Base-by-base conservation (phyloP, 1,140 invertebrate genomes). In the Pararge aegeria region DNA sequence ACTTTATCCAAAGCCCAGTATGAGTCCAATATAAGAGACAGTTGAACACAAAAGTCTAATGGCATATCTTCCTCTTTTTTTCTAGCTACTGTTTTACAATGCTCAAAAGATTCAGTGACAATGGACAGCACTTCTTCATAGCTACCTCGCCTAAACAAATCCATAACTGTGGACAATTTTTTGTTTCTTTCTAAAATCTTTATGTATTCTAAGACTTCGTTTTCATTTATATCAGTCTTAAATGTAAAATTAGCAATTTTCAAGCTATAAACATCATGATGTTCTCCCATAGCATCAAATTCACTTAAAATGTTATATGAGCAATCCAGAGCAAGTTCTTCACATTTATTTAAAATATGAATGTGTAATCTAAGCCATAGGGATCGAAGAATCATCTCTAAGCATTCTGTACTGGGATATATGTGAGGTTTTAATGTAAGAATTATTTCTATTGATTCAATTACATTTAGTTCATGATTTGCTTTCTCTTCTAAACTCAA, bases 21-120 rank as follows among this genome's bases (percentile, higher is more conserved):
- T n/a, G 93, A 92, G 61, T 97, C 94, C 51, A 96, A 87, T 46
- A 97, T 88, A 61, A 96, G 81, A 16, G 89, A 89, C 48, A 92
- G 75, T 67, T 92, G 92, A 5, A 90, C 91, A 21, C 89, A 90
- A 82, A 92, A 90, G 61, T 92, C 90, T 68, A 90, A 66, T 55
- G 80, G 80, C 82, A 90, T 89, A 57, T 87, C 85, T 56, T 83
- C 89, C 78, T 83, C 83, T 58, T 86, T 80, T 50, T 79, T 75
- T 53, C 66, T 82, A 12, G 81, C 83, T 61, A 89, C 73, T 15
- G 68, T 71, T 54, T 90, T 89, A 63, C 85, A 91, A 66, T 90
- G 90, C 56, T 93, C 91, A 70, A 94, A 93, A 3, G 93, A 93
- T 63, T 94, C 92, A 72, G 92, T 92, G 50, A 96, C 83, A 66